Base-by-base conservation (phyloP, 1,140 invertebrate genomes). In the Penaeus chinensis region DNA sequence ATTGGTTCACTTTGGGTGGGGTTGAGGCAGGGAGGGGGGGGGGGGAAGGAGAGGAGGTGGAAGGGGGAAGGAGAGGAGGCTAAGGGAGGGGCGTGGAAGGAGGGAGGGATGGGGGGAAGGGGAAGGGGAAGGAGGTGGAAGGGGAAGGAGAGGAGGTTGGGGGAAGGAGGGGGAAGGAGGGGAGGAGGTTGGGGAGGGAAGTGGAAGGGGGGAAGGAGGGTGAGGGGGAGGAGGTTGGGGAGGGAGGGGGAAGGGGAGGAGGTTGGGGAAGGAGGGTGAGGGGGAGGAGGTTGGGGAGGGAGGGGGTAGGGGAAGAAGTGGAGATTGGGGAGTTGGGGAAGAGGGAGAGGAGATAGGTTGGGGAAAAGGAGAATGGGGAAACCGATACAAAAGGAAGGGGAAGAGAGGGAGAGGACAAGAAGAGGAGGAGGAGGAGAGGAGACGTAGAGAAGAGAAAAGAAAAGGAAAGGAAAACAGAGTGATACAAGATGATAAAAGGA, bases 1-100 rank as follows among this genome's bases (percentile, higher is more conserved):
- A 82, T 82, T 65, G 80, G 63, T 65, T 82, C 80, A 82, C 18
- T 19, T n/a, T 24, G 32, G 22, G 42, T 37, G 62, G 32, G 54
- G 77, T 22, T 24, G 78, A 32, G 54, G 27, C 7, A 20, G 66
- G 63, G 69, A 19, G n/a, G 24, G 24, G 11, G 11, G 22, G 18
- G 24, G 61, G 74, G 83, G 13, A 19, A 71, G 61, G 1, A 60
- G 37, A 24, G 16, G 71, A 8, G 20, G 24, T 0, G 27, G 22
- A 11, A 16, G 20, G 8, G 10, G 19, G 16, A 22, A 60, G 18
- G 32, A 11, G 7, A 32, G 13, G 54, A 22, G 60, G 32, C 2
- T 22, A 62, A 62, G 62, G 79, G 19, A 24, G 61, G 22, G 61
- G 27, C 1, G 62, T 62, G 27, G 27, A 24, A 20, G 10, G 79